Conservation (phyloP, 1,140 invertebrate species). For the Thrips palmi region DNA sequence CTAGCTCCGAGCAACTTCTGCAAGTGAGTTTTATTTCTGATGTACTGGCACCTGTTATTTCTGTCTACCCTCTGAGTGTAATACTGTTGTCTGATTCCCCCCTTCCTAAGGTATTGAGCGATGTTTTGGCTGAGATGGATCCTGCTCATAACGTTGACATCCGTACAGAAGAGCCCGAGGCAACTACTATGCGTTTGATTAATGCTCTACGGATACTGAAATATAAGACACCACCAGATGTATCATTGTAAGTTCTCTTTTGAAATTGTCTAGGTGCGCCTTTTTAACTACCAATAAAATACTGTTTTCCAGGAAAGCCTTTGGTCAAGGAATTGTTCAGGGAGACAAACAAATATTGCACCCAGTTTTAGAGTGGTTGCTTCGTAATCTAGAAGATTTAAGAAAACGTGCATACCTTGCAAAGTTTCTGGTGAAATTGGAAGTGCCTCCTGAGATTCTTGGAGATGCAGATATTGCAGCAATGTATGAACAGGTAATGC, state of each 20-base stretch:
- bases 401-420: conserved; percentile 69
- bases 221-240: conserved; percentile 42
- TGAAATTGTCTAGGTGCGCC: conserved; percentile 5
- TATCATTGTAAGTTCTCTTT: conserved; percentile 10
- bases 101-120: conserved; percentile 32
- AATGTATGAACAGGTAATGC: conserved; percentile 40
- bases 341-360: conserved; percentile 58
- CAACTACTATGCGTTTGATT: conserved; percentile 40
- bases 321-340: conserved; percentile 49
- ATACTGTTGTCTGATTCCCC: conserved; percentile 1
- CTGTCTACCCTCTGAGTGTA: conserved; percentile 7
- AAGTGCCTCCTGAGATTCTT: conserved; percentile 62
- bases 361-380: conserved; percentile 60
- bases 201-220: conserved; percentile 42
- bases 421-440: conserved; percentile 51
- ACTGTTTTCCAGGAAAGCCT: conserved; percentile 22
- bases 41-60: conserved; percentile 1
- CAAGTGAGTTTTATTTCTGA: conserved; percentile 31
- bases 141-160: conserved; percentile 37
- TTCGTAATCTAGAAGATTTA: conserved; percentile 47
- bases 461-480: conserved; percentile 55
- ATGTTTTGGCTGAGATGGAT: conserved; percentile 47
- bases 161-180: conserved; percentile 37
- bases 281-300: too few relatives aligned
- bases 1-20: conserved; percentile 50